A percentile compares a stretch with the other conserved stretches of the same genome.
phyloP scores from a whole-genome alignment of 2,797 vertebrate genomes.

The Ispidina lecontei region DNA sequence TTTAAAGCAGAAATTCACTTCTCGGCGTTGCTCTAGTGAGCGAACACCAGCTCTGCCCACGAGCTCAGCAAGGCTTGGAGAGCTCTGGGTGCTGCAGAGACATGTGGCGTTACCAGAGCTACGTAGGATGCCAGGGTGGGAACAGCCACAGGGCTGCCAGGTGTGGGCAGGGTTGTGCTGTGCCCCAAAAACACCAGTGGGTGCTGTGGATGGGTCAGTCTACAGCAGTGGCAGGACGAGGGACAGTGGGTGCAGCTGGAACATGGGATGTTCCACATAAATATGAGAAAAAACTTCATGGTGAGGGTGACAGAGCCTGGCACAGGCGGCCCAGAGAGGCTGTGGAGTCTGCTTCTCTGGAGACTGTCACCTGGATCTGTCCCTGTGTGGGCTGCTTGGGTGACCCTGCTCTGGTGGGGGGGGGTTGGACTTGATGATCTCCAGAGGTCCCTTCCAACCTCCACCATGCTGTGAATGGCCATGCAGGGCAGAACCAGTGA shows the following conservation, averaged over 20 bases:
- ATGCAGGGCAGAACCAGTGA: neutral
- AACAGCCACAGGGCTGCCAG: rapidly evolving
- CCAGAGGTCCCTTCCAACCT: no score
- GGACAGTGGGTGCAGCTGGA: no score
- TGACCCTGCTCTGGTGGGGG: no score
- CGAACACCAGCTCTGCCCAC: neutral
- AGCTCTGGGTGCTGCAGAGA: neutral
- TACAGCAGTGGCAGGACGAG: no score
- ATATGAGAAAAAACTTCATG: no score
- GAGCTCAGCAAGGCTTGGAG: neutral
- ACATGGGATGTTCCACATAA: no score
- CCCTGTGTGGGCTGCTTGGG: no score
- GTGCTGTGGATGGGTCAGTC: neutral
- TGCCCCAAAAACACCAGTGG: neutral
- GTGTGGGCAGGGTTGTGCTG: neutral
- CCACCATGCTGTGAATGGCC: neutral
- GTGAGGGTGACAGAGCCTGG: no score
- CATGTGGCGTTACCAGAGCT: neutral
- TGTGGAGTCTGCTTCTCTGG: no score
- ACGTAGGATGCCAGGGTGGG: rapidly evolving
- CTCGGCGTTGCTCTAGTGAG: neutral
- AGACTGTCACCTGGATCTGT: no score
- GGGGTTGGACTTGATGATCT: no score
- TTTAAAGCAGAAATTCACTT: neutral
- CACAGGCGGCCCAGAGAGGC: no score